Evolutionary conservation across 2,888 invertebrate species (phyloP).

Genomic region (Drosophila monieri): DNA sequence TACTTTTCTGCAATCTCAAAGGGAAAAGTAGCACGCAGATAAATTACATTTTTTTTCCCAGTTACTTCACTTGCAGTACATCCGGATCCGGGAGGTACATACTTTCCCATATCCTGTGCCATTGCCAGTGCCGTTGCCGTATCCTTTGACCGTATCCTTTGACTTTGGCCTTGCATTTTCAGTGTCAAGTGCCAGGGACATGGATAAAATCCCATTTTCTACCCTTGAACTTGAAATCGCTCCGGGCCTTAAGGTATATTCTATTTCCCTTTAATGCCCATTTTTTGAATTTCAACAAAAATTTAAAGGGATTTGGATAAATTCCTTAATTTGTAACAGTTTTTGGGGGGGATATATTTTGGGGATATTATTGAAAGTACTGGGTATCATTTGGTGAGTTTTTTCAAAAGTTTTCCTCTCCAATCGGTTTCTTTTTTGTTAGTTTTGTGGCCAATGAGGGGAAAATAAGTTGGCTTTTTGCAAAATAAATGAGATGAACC

Average conservation of each 20-base stretch:
- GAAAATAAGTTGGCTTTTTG: no score
- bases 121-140: not conserved
- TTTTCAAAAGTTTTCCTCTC: no score
- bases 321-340: not conserved
- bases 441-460: no score
- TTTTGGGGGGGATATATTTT: not conserved
- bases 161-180: slow-evolving; percentile 3
- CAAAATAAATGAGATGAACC: no score
- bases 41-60: slow-evolving; percentile 2
- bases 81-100: not conserved
- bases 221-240: not conserved
- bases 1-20: slow-evolving; percentile 1
- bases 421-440: no score
- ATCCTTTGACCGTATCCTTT: slow-evolving; percentile 2
- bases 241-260: not conserved
- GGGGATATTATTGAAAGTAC: not conserved
- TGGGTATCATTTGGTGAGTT: not conserved
- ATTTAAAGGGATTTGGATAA: not conserved
- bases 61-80: slow-evolving; percentile 2
- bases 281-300: no score
- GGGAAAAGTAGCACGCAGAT: slow-evolving; percentile 5
- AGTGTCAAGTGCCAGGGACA: slow-evolving; percentile 1
- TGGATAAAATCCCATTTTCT: not conserved
- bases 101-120: slow-evolving; percentile 1
- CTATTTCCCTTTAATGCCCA: not conserved